These are phyloP conservation scores for Euproctis similis DNA, from an alignment of 2,888 invertebrate genomes.

Conservation along the genomic window DNA sequence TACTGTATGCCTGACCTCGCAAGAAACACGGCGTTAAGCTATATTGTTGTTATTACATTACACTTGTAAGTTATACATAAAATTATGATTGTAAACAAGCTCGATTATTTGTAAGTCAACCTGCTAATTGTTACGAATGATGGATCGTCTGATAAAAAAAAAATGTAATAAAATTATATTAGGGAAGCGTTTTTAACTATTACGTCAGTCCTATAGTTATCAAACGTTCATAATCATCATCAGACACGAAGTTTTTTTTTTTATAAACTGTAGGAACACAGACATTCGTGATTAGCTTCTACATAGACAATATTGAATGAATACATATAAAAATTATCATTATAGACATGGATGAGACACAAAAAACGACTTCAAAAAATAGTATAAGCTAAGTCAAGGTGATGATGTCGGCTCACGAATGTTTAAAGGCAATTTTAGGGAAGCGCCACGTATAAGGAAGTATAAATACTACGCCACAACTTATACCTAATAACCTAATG, in stretches of 20 bases:
- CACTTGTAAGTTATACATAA: too few species aligned
- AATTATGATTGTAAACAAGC: too few species aligned
- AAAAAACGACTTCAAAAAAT: constrained; percentile 61
- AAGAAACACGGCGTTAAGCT: too few species aligned
- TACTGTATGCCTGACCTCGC: too few species aligned
- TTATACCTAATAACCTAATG: constrained; percentile 45
- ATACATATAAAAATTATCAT: constrained; percentile 62
- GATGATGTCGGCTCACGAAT: constrained; percentile 61
- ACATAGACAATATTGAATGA: constrained; percentile 62
- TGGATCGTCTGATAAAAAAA: too few species aligned
- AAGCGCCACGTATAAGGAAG: constrained; percentile 62
- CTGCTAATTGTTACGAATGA: too few species aligned
- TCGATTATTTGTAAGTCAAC: too few species aligned
- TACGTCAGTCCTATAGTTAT: constrained; percentile 51
- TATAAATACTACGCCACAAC: constrained; percentile 31
- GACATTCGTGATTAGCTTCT: constrained; percentile 59
- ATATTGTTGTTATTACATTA: too few species aligned
- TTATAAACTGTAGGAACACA: constrained; percentile 38
- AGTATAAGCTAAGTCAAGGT: constrained; percentile 61
- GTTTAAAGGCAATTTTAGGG: constrained; percentile 57
- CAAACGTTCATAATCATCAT: constrained; percentile 43
- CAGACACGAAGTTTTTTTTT: constrained; percentile 41
- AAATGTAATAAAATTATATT: constrained; percentile 34
- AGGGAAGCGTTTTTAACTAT: constrained; percentile 44
- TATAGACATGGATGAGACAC: constrained; percentile 50